Evolutionary conservation across 2,888 invertebrate species (phyloP).

Genomic region (Microdon myrmicae): DNA sequence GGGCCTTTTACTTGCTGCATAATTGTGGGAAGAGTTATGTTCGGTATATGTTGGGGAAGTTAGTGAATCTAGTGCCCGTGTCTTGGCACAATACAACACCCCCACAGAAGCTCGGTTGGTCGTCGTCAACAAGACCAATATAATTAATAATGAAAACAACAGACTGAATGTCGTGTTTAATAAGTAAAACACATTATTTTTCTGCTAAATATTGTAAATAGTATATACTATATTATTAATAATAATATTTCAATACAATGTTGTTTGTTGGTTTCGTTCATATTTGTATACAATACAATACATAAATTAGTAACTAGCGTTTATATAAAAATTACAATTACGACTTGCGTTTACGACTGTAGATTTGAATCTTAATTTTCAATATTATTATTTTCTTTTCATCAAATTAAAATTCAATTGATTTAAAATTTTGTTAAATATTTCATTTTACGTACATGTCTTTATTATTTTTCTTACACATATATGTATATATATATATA

Average conservation of each 20-base stretch:
- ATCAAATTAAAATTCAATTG: constrained; percentile 22
- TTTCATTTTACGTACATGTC: constrained; percentile 45
- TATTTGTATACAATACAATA: constrained; percentile 47
- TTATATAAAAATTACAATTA: constrained; percentile 52
- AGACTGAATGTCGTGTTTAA: constrained; percentile 1
- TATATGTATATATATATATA: constrained; percentile 6
- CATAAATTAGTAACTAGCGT: constrained; percentile 49
- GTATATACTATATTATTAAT: constrained; percentile 48
- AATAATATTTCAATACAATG: constrained; percentile 49
- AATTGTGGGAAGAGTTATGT: too few relatives aligned
- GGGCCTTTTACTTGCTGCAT: too few relatives aligned
- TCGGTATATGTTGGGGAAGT: too few relatives aligned
- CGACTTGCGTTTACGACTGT: constrained; percentile 42
- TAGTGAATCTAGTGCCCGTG: too few relatives aligned
- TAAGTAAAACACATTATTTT: constrained; percentile 2
- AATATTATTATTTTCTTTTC: constrained; percentile 7
- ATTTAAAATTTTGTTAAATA: neutral
- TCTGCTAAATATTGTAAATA: constrained; percentile 53
- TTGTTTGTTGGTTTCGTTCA: constrained; percentile 32
- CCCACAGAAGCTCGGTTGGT: too few relatives aligned
- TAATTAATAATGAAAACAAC: neutral
- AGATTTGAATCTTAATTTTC: constrained; percentile 34
- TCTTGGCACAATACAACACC: too few relatives aligned
- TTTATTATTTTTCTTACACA: constrained; percentile 27
- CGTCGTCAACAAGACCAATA: too few relatives aligned